Evolutionary conservation across 2,888 invertebrate genomes (phyloP).

Genomic region (Mesoligia furuncula): DNA sequence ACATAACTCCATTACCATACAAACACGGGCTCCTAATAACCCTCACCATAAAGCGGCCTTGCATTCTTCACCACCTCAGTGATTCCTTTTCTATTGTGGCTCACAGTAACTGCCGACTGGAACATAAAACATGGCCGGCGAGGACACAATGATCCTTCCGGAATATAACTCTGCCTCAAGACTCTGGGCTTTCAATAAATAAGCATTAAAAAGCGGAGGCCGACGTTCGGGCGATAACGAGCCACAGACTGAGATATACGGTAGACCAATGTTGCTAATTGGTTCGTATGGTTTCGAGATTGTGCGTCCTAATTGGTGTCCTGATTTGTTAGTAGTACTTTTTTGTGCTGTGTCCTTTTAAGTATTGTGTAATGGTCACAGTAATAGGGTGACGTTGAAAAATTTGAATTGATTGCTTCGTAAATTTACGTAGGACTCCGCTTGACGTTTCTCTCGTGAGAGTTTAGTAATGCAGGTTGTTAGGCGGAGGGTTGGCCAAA

Average conservation of each 20-base stretch:
- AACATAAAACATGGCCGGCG: conserved; percentile 79
- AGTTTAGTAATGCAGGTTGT: background rate
- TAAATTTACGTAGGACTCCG: background rate
- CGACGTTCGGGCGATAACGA: conserved; percentile 80
- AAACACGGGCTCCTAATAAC: conserved; percentile 44
- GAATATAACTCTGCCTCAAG: conserved; percentile 78
- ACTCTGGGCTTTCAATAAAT: conserved; percentile 85
- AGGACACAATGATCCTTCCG: conserved; percentile 85
- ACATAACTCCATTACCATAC: conserved; percentile 47
- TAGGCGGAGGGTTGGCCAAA: background rate
- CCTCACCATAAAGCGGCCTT: conserved; percentile 47
- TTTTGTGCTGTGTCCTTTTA: conserved; percentile 14
- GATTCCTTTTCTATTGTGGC: conserved; percentile 66
- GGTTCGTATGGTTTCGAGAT: conserved; percentile 49
- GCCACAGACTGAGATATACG: conserved; percentile 68
- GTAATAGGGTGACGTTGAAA: background rate
- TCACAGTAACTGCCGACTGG: conserved; percentile 61
- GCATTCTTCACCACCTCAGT: conserved; percentile 59
- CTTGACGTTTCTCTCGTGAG: background rate
- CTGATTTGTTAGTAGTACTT: conserved; percentile 28
- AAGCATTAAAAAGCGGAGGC: conserved; percentile 85
- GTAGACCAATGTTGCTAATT: conserved; percentile 57
- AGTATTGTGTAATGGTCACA: background rate
- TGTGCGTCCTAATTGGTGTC: conserved; percentile 45
- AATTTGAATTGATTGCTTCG: background rate